phyloP scores from a whole-genome alignment of 1,140 invertebrate species.

The Pachyrhynchus sulphureomaculatus region DNA sequence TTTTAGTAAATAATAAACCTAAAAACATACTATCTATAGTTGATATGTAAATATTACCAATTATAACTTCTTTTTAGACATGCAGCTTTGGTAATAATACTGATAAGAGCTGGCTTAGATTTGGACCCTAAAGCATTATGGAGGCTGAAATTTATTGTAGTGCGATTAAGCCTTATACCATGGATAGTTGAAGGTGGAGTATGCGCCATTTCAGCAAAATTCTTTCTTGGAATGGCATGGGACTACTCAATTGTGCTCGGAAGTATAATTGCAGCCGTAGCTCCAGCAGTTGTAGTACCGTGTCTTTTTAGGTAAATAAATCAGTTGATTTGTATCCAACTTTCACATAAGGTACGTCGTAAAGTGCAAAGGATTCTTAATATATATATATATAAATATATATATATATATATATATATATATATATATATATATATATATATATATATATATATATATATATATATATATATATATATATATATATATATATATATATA shows the following conservation, averaged over 20 bases:
- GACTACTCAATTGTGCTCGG: slow-evolving; percentile 75
- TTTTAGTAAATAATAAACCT: too few species aligned
- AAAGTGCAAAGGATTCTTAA: too few species aligned
- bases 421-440: too few species aligned
- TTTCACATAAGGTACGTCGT: too few species aligned
- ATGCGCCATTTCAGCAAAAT: slow-evolving; percentile 69
- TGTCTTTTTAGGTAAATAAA: slow-evolving; percentile 64
- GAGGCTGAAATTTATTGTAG: slow-evolving; percentile 73
- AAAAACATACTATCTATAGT: too few species aligned
- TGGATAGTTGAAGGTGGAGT: slow-evolving; percentile 78
- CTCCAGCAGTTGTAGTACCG: slow-evolving; percentile 95
- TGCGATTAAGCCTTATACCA: slow-evolving; percentile 82
- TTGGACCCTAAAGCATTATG: slow-evolving; percentile 83
- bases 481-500: too few species aligned
- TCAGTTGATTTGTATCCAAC: too few species aligned
- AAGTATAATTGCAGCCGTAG: slow-evolving; percentile 87
- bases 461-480: too few species aligned
- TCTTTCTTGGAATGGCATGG: slow-evolving; percentile 81
- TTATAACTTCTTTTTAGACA: slow-evolving; percentile 65
- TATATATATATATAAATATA: too few species aligned
- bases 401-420: too few species aligned
- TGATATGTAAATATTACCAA: too few species aligned
- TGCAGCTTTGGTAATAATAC: slow-evolving; percentile 87
- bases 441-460: too few species aligned
- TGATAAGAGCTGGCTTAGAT: slow-evolving; percentile 89